These are phyloP conservation scores for Cynoglossus semilaevis DNA, from an alignment of 2,113 vertebrate species.

Conservation along the genomic window DNA sequence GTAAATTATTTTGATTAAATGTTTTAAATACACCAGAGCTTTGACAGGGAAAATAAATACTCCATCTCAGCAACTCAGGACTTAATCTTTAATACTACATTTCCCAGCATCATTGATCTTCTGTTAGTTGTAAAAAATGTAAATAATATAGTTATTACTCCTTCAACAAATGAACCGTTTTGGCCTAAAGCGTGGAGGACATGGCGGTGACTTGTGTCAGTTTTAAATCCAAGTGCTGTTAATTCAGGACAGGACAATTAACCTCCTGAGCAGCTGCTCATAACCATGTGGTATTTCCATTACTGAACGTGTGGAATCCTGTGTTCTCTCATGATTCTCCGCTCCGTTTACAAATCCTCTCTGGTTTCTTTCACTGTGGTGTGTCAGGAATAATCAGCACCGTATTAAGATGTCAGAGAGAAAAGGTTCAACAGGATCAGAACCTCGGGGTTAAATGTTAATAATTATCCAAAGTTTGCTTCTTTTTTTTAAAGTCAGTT, in stretches of 20 bases:
- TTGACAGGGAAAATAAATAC: no score
- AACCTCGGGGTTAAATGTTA: conserved; percentile 1
- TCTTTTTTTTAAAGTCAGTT: no score
- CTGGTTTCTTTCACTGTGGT: conserved; percentile 7
- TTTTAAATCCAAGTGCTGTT: conserved; percentile 48
- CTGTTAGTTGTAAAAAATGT: no score
- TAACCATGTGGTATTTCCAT: conserved; percentile 50
- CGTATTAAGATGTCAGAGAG: conserved; percentile 25
- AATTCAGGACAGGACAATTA: conserved; percentile 45
- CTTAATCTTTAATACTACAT: no score
- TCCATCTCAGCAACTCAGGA: no score
- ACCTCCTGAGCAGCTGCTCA: conserved; percentile 40
- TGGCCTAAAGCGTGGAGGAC: conserved; percentile 28
- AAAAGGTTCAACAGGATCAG: conserved; percentile 35
- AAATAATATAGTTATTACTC: no score
- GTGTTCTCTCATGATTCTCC: conserved; percentile 6
- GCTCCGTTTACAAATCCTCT: conserved; percentile 2
- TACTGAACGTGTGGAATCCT: conserved; percentile 16
- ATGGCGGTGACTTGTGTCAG: conserved; percentile 21
- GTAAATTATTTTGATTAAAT: no score
- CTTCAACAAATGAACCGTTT: no score
- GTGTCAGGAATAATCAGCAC: conserved; percentile 44
- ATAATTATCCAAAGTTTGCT: no score
- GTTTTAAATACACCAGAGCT: no score
- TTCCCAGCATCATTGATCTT: no score